Conservation (phyloP, 1,140 invertebrate species). For the Drosophila watanabei region DNA sequence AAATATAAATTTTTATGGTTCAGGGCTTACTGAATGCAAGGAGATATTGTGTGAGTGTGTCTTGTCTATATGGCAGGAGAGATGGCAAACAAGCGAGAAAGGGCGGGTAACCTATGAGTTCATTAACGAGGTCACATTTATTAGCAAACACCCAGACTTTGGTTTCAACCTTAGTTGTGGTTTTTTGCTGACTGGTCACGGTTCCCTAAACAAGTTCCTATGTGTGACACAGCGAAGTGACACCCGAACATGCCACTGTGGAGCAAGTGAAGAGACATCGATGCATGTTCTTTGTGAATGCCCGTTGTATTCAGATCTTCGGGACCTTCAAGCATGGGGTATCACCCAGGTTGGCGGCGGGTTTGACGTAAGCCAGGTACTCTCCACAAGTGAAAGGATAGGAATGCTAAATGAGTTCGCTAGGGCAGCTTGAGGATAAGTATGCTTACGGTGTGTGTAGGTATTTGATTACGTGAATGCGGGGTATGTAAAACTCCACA, state of each 20-base stretch:
- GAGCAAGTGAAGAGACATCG: slow-evolving; percentile 7
- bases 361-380: slow-evolving; percentile 15
- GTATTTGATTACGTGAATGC: too few relatives aligned
- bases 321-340: neutral
- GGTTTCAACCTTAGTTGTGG: slow-evolving; percentile 19
- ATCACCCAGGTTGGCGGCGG: neutral
- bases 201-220: neutral
- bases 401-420: neutral
- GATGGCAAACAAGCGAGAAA: neutral
- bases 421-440: neutral
- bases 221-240: slow-evolving; percentile 1
- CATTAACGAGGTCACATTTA: neutral
- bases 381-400: slow-evolving; percentile 20
- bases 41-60: too few relatives aligned
- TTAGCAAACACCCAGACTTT: slow-evolving; percentile 13
- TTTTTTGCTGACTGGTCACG: neutral
- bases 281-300: slow-evolving; percentile 32
- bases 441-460: too few relatives aligned
- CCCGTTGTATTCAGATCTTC: slow-evolving; percentile 15
- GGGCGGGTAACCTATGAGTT: neutral
- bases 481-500: slow-evolving; percentile 1
- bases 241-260: slow-evolving; percentile 17
- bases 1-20: neutral
- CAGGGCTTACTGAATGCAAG: too few relatives aligned
- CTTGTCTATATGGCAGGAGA: neutral